Evolutionary conservation across 2,888 invertebrate species (phyloP).

Genomic region (Polia nebulosa): DNA sequence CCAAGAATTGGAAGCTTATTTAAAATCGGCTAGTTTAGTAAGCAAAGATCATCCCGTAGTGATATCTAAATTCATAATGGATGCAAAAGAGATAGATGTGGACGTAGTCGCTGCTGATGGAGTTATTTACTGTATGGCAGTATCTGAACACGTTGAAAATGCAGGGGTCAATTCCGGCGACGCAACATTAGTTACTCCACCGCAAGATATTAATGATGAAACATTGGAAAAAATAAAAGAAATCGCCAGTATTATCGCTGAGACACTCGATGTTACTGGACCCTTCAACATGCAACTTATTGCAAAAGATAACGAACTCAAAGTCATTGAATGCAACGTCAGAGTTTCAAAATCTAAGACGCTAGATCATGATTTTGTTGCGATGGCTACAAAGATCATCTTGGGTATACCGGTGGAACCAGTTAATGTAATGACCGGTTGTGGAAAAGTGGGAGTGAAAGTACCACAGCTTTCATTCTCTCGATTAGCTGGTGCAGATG

Average conservation of each 20-base stretch:
- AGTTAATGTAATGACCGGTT: conserved; percentile 95
- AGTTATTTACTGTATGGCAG: conserved; percentile 98
- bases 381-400: conserved; percentile 98
- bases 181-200: conserved; percentile 99
- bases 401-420: conserved; percentile 96
- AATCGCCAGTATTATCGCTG: conserved; percentile 97
- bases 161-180: conserved; percentile 99
- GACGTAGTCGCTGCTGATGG: conserved; percentile 99
- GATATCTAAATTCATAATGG: conserved; percentile 99
- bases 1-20: conserved; percentile 97
- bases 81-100: conserved; percentile 99
- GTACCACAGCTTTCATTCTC: conserved; percentile 99
- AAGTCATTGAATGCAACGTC: conserved; percentile 99
- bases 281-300: conserved; percentile 99
- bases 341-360: conserved; percentile 99
- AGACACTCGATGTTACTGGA: conserved; percentile 97
- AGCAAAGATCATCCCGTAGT: conserved; percentile 99
- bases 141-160: conserved; percentile 99
- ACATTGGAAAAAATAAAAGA: conserved; percentile 97
- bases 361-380: conserved; percentile 98
- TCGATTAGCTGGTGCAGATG: conserved; percentile 98
- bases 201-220: conserved; percentile 98
- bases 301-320: conserved; percentile 98
- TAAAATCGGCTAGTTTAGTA: conserved; percentile 98
- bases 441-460: conserved; percentile 98